phyloP scores from a whole-genome alignment of 1,140 invertebrate genomes.

The Brachionus sp. region DNA sequence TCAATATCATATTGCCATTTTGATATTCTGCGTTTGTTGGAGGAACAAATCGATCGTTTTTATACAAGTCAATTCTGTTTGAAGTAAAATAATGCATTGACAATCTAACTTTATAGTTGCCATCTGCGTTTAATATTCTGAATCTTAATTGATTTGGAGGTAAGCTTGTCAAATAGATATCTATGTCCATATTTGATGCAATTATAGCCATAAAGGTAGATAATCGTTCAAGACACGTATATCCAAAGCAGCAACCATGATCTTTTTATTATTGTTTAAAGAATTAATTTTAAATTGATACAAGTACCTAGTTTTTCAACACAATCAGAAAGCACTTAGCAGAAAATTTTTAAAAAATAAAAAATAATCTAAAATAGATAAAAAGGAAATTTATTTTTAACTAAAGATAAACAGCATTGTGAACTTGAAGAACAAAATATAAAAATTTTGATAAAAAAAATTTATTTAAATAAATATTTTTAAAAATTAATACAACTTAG shows the following conservation, averaged over 20 bases:
- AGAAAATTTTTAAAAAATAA: too few species aligned
- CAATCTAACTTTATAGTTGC: slow-evolving; percentile 49
- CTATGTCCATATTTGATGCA: slow-evolving; percentile 48
- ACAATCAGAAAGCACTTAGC: too few species aligned
- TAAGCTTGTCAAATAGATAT: slow-evolving; percentile 21
- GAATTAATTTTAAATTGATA: too few species aligned
- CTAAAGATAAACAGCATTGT: too few species aligned
- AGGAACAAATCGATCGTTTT: slow-evolving; percentile 49
- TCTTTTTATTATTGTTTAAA: too few species aligned
- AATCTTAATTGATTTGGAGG: slow-evolving; percentile 51
- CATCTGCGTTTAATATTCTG: slow-evolving; percentile 50
- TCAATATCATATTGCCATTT: slow-evolving; percentile 46
- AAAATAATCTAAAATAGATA: too few species aligned
- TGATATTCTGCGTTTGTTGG: slow-evolving; percentile 50
- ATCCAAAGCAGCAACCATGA: slow-evolving; percentile 57
- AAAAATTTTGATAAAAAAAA: too few species aligned
- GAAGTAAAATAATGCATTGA: slow-evolving; percentile 51
- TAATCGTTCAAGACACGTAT: slow-evolving; percentile 55
- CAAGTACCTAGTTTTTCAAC: too few species aligned
- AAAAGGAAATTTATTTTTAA: too few species aligned
- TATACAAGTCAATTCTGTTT: slow-evolving; percentile 53
- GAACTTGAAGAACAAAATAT: too few species aligned
- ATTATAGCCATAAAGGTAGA: slow-evolving; percentile 56
- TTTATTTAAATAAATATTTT: too few species aligned
- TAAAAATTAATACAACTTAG: too few species aligned